Evolutionary conservation across 2,888 invertebrate species (phyloP).

Genomic region (Ashinkailepas kermadecensis): DNA sequence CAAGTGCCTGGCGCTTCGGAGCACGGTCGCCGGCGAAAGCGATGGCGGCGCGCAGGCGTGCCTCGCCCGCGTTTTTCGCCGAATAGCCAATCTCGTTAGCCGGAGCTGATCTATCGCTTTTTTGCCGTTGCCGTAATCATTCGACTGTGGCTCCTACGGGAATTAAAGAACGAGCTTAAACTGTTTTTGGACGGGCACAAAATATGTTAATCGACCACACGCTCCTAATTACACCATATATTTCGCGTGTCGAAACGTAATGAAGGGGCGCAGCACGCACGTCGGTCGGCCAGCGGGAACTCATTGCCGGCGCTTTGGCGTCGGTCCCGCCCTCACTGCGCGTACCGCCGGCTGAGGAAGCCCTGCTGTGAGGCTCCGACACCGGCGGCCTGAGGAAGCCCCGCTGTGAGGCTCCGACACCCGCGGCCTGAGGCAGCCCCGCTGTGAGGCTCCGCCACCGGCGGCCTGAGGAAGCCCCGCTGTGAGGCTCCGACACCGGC

Average conservation of each 20-base stretch:
- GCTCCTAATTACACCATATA: background rate
- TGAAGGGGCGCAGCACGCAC: background rate
- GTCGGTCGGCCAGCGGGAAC: background rate
- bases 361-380: background rate
- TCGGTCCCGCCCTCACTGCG: no score
- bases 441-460: background rate
- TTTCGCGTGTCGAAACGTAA: slow-evolving; percentile 3
- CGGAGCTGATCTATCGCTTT: background rate
- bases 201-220: slow-evolving; percentile 9
- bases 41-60: background rate
- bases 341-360: background rate
- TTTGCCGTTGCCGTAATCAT: background rate
- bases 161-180: background rate
- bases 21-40: background rate
- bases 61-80: background rate
- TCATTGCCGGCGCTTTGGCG: no score
- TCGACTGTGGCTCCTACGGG: background rate
- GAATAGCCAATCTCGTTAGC: background rate
- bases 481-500: no score
- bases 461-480: background rate
- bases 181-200: background rate
- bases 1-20: background rate
- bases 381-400: background rate
- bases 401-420: background rate
- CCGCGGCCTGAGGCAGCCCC: background rate